Conservation (phyloP, 2,797 vertebrate genomes). For the Helarctos malayanus region DNA sequence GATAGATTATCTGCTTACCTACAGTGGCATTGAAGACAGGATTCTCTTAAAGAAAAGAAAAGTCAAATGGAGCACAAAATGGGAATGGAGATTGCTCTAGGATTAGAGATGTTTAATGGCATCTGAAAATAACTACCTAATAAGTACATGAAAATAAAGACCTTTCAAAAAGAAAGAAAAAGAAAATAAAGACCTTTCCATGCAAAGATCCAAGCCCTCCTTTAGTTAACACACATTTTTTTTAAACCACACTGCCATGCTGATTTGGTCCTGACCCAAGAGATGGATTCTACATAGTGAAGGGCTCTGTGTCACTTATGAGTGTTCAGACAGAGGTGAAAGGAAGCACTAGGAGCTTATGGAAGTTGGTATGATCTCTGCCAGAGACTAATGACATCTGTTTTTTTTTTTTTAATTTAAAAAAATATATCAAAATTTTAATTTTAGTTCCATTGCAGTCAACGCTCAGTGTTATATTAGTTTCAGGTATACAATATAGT, state of each 20-base stretch:
- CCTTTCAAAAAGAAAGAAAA: background rate
- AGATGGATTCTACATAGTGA: background rate
- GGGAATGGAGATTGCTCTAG: background rate
- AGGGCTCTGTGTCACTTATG: background rate
- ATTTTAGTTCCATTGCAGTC: background rate
- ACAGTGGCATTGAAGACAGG: constrained; percentile 18
- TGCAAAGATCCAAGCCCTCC: background rate
- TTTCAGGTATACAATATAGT: background rate
- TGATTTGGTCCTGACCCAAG: background rate
- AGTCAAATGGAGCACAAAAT: constrained; percentile 41
- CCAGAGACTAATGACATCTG: background rate
- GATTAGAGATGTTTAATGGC: background rate
- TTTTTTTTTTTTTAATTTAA: background rate
- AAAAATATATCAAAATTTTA: background rate
- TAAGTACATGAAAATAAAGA: constrained; percentile 35
- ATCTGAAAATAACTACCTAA: constrained; percentile 35
- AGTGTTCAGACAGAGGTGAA: background rate
- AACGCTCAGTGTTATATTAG: background rate
- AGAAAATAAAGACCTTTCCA: background rate
- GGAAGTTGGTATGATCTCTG: background rate
- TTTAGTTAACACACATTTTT: background rate
- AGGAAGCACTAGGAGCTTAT: background rate
- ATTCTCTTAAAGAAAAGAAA: constrained; percentile 54
- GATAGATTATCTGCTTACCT: constrained; percentile 63
- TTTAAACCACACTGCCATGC: background rate